Evolutionary conservation across 2,797 vertebrate genomes (phyloP), one percentile per base, ranked within the genome.

Genomic region (Pangasius djambal): DNA sequence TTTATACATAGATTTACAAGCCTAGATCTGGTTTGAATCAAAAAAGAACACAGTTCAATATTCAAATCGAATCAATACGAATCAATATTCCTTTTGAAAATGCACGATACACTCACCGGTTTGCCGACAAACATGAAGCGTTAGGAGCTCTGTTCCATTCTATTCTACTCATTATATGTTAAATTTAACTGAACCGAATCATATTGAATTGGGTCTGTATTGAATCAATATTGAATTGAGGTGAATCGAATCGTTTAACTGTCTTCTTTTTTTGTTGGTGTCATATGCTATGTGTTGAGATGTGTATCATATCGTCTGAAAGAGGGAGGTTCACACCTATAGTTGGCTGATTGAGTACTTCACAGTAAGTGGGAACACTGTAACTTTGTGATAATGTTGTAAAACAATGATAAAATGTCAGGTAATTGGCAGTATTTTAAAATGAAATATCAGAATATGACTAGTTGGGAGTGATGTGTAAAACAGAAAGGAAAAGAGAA

Each of bases 361-460:
- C 4, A 10, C 31, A n/a, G 6, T 6, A 40, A 37, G 37, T 28
- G 18, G 37, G 5, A 48, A 48, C 25, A 15, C 15, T 7, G 1
- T 44, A 83, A 61, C 34, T 40, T 63, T 48, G 31, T 55, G 20
- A 40, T 61, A 15, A 16, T 65, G 7, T 67, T n/a, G 40, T 83
- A 10, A 83, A 83, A 65, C 40, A 28, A 22, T 16, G 22, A 44
- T 63, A 67, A 65, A 48, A 83, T 48, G 61, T 18, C 82, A 83
- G 25, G 59, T 67, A 34, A 69, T 52, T 69, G n/a, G 15, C 63
- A 20, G 44, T 48, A 22, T 69, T 31, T 31, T 4, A 69, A 52
- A 84, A 52, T 52, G n/a, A 52, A 77, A 75, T 48, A 77, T 85
- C 48, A 44, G 50, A 74, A 59, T 74, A 15, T 59, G 34, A 55